Percentiles rank a stretch among this genome's conserved stretches.
Conservation (phyloP, 2,113 vertebrate genomes). For the Perognathus longimembris region DNA sequence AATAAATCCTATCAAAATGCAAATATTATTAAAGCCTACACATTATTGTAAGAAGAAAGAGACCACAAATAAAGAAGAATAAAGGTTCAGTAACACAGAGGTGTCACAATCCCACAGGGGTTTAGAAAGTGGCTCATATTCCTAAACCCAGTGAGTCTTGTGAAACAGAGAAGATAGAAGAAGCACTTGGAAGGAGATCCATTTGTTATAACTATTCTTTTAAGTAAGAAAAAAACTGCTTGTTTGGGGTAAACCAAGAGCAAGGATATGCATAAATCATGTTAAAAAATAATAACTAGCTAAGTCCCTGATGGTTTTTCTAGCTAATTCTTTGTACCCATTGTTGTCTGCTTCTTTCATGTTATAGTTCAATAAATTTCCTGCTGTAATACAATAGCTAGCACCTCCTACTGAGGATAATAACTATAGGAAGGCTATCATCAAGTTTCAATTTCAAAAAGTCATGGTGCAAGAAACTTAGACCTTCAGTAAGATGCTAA, state of each 20-base stretch:
- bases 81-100: not conserved
- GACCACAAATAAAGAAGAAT: not conserved
- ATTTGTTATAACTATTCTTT: not conserved
- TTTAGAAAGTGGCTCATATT: not conserved
- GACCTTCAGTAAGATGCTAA: not conserved
- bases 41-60: not conserved
- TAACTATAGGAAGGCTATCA: not conserved
- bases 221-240: not conserved
- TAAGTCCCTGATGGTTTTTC: not conserved
- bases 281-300: not conserved
- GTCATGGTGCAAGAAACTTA: not conserved
- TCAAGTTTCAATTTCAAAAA: not conserved
- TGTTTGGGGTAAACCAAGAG: not conserved
- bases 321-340: not conserved
- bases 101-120: not conserved
- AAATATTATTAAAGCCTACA: not conserved
- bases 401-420: not conserved
- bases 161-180: not conserved
- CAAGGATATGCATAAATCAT: not conserved
- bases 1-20: slow-evolving; percentile 22
- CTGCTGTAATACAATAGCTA: not conserved
- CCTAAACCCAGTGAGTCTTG: not conserved
- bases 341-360: not conserved
- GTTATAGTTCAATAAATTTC: not conserved
- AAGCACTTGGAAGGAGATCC: not conserved